A percentile compares a stretch with the other conserved stretches of the same genome.
phyloP scores from a whole-genome alignment of 2,797 vertebrate genomes.

The Pipistrellus pipistrellus region DNA sequence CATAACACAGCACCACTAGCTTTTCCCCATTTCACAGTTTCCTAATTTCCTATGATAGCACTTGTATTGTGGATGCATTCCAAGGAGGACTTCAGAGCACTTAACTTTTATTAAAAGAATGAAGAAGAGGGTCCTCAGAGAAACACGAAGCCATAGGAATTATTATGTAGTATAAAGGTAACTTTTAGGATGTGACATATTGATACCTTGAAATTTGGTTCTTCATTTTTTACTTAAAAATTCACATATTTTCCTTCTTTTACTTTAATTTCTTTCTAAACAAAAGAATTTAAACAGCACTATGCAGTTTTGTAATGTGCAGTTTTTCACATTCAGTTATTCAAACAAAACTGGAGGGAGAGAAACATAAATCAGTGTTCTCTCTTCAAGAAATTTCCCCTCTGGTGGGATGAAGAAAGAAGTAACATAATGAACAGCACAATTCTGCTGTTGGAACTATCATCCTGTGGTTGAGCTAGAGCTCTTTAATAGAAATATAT shows the following conservation, averaged over 20 bases:
- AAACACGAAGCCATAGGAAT: conserved; percentile 52
- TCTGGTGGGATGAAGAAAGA: conserved; percentile 45
- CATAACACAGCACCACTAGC: neutral
- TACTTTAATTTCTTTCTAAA: conserved; percentile 23
- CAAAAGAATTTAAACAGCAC: neutral
- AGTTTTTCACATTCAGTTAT: conserved; percentile 41
- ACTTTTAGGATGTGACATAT: conserved; percentile 41
- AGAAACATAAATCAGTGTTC: conserved; percentile 53
- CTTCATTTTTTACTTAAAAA: conserved; percentile 42
- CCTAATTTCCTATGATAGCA: conserved; percentile 59
- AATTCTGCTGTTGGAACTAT: neutral
- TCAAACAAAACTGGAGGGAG: conserved; percentile 37
- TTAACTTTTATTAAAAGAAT: conserved; percentile 72
- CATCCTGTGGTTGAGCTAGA: neutral
- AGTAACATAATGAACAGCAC: conserved; percentile 24
- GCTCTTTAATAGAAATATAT: neutral
- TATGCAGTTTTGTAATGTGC: neutral
- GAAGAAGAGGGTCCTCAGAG: conserved; percentile 69
- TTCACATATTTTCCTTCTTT: conserved; percentile 34
- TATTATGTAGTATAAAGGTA: conserved; percentile 39
- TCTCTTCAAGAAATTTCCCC: conserved; percentile 63
- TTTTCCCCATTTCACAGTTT: conserved; percentile 55
- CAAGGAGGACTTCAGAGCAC: conserved; percentile 70
- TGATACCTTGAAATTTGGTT: neutral
- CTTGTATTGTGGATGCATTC: conserved; percentile 63